A percentile compares a stretch with the other conserved stretches of the same genome.
phyloP scores from a whole-genome alignment of 2,888 invertebrate species.

The Philhelius pedissequus region DNA sequence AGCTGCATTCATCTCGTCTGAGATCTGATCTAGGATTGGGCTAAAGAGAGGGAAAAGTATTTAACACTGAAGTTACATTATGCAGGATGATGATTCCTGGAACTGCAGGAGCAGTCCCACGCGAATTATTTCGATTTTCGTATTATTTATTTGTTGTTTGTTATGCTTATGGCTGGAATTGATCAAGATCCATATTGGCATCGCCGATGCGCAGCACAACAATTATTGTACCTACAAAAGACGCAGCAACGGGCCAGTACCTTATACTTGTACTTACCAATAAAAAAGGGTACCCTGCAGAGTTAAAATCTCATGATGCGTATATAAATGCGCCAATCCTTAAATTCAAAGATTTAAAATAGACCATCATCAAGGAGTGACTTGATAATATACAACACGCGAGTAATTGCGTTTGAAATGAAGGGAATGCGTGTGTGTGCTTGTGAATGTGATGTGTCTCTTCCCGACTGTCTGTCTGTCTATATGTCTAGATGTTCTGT shows the following conservation, averaged over 20 bases:
- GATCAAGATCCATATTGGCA: constrained; percentile 48
- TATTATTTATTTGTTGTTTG: constrained; percentile 34
- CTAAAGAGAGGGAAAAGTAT: constrained; percentile 38
- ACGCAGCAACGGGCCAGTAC: neutral
- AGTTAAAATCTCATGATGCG: constrained; percentile 24
- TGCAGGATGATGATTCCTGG: constrained; percentile 60
- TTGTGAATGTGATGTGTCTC: neutral
- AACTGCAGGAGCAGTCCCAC: constrained; percentile 59
- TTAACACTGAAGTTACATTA: constrained; percentile 60
- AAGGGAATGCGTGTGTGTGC: neutral
- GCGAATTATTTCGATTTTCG: constrained; percentile 55
- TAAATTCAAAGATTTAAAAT: constrained; percentile 63
- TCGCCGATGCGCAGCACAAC: neutral
- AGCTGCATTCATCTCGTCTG: neutral
- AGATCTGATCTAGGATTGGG: constrained; percentile 57
- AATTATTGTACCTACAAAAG: neutral
- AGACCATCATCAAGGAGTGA: constrained; percentile 50
- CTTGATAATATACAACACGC: constrained; percentile 31
- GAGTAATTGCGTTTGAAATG: constrained; percentile 22
- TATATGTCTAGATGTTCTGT: too few relatives aligned
- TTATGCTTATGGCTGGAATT: constrained; percentile 9
- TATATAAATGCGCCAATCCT: constrained; percentile 54
- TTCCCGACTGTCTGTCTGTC: constrained; percentile 19
- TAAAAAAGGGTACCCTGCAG: constrained; percentile 53
- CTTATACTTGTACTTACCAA: neutral